A percentile compares a stretch with the other conserved stretches of the same genome.
phyloP scores from a whole-genome alignment of 2,113 vertebrate species.

The Typhlomys cinereus region DNA sequence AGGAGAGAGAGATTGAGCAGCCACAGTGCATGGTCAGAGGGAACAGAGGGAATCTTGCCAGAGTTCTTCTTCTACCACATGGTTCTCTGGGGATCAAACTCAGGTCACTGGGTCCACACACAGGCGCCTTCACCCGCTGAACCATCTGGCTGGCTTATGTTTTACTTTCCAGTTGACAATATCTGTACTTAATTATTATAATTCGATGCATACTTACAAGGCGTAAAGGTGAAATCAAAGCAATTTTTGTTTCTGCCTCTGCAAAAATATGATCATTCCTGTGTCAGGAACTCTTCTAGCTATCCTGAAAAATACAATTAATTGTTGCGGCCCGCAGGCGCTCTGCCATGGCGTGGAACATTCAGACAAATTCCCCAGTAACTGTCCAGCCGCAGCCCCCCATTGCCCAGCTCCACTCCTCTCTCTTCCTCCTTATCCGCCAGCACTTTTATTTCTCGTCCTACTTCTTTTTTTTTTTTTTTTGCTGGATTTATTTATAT shows the following conservation, averaged over 20 bases:
- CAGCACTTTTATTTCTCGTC: background rate
- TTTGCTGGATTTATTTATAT: too few species aligned
- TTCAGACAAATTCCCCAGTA: background rate
- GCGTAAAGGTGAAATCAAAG: background rate
- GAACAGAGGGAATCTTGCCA: too few species aligned
- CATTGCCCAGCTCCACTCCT: background rate
- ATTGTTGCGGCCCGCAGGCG: background rate
- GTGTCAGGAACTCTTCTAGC: background rate
- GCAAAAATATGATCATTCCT: background rate
- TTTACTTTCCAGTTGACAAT: background rate
- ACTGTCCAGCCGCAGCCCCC: background rate
- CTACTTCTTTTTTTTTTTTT: too few species aligned
- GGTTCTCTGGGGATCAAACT: too few species aligned
- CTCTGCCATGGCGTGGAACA: background rate
- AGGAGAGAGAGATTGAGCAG: too few species aligned
- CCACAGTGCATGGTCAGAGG: too few species aligned
- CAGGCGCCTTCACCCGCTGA: too few species aligned
- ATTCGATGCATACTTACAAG: background rate
- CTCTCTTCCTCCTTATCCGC: background rate
- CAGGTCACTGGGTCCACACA: too few species aligned
- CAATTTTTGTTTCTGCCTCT: background rate
- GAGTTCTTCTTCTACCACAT: too few species aligned
- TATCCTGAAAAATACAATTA: background rate
- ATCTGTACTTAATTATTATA: background rate
- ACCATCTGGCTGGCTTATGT: too few species aligned